A percentile compares a stretch with the other conserved stretches of the same genome.
Conservation (phyloP, 2,113 vertebrate genomes). For the Rynchops niger region DNA sequence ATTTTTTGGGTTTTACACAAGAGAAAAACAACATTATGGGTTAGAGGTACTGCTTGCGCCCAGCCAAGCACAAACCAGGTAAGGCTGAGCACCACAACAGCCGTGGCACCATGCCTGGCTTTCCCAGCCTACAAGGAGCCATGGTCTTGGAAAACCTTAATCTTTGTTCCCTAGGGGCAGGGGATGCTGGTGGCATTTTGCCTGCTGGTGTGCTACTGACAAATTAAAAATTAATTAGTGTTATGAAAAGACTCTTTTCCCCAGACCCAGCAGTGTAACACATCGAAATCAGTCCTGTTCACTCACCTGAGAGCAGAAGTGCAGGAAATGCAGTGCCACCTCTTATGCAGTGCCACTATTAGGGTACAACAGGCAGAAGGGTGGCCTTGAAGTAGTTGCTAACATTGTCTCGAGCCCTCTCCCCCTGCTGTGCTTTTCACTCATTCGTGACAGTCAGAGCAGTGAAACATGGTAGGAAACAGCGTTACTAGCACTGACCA, state of each 20-base stretch:
- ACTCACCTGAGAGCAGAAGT: not conserved
- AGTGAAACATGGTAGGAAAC: not conserved
- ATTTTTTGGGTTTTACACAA: not conserved
- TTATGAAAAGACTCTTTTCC: not conserved
- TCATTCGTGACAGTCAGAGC: not conserved
- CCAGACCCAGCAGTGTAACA: not conserved
- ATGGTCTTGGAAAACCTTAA: not conserved
- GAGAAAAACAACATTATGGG: not conserved
- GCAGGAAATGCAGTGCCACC: not conserved
- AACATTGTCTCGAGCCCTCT: not conserved
- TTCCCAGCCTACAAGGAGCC: not conserved
- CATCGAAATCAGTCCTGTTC: not conserved
- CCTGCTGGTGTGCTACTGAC: not conserved
- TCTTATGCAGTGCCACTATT: not conserved
- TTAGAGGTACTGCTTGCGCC: not conserved
- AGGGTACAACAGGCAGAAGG: not conserved
- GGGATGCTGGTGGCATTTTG: not conserved
- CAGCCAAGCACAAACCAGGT: not conserved
- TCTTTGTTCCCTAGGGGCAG: not conserved
- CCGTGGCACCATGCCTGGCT: not conserved
- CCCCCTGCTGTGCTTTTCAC: not conserved
- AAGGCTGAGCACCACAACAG: not conserved
- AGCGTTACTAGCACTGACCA: not conserved
- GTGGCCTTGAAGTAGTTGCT: not conserved
- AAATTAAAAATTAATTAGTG: not conserved